Base-by-base conservation (phyloP, 1,140 invertebrate species). In the Onthophagus taurus region DNA sequence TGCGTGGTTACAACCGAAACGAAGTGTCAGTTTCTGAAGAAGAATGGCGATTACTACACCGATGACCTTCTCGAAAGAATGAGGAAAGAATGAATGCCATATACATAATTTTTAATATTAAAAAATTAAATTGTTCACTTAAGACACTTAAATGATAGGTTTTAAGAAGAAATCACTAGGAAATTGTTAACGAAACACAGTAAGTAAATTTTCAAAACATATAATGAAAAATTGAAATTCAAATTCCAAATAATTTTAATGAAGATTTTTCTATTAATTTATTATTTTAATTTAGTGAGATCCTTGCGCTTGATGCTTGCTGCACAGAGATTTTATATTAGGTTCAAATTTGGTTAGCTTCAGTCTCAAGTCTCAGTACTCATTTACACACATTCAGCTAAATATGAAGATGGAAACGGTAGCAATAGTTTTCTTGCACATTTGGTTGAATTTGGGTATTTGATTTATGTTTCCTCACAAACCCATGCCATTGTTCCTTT, bases 181-280 rank as follows among this genome's bases (percentile, higher is more conserved):
- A 57, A 52, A 52, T 54, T 54, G 43, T 54, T 50, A 54, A 47
- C 34, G 51, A 57, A 52, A 52, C 23, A 42, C 45, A 47, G 24
- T 26, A 26, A 26, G 23, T 26, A 26, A 26, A 26, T 26, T 26
- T 26, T 26, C 23, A 26, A 49, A 52, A 54, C 31, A 49, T 42
- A 52, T 42, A 50, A 49, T 51, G 38, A 49, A 52, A 50, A 50
- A 54, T 42, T 54, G 31, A 52, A 54, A 50, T 47, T 54, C 31
- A 51, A 52, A 50, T 49, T 47, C 29, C 11, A 42, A 47, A 47
- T 47, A 29, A 41, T 24, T 41, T 41, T 26, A 18, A 26, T 41
- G 14, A 41, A 41, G 14, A 26, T 49, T 44, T 49, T 46, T 46
- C 39, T 35, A n/a, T n/a, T n/a, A n/a, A n/a, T 49, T 45, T 45